Percentiles rank a stretch among this genome's conserved stretches.
Conservation (phyloP, 2,888 invertebrate species). For the Cryptus viduatorius region DNA sequence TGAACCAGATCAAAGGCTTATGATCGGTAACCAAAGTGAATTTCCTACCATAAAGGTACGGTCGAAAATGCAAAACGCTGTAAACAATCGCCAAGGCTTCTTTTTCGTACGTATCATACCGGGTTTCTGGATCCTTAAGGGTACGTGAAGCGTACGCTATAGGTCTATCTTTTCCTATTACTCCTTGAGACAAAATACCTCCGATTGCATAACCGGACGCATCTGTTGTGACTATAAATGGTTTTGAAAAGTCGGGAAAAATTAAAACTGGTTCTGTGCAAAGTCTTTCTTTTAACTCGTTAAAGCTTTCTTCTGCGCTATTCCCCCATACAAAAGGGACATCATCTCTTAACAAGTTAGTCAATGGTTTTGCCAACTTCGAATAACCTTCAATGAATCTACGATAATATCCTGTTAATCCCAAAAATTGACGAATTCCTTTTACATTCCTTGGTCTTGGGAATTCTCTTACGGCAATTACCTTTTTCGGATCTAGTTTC, state of each 20-base stretch:
- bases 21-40: slow-evolving; percentile 69
- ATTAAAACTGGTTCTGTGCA: not conserved
- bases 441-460: slow-evolving; percentile 24
- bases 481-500: not conserved
- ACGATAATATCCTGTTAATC: not conserved
- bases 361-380: not conserved
- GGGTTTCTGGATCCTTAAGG: not conserved
- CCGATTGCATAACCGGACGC: too few relatives aligned
- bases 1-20: slow-evolving; percentile 43
- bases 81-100: too few relatives aligned
- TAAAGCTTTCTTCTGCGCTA: not conserved
- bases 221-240: not conserved
- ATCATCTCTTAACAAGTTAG: not conserved
- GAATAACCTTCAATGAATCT: not conserved
- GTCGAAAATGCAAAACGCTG: too few relatives aligned
- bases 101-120: not conserved
- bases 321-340: not conserved
- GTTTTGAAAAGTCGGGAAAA: not conserved
- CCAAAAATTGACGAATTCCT: slow-evolving; percentile 13
- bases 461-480: slow-evolving; percentile 28
- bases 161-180: too few relatives aligned
- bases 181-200: too few relatives aligned
- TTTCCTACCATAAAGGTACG: slow-evolving; percentile 64
- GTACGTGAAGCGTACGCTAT: not conserved
- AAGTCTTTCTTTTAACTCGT: not conserved